Conservation (phyloP, 92 coral and sea anemone genomes). For the Epizoanthus ramosus region DNA sequence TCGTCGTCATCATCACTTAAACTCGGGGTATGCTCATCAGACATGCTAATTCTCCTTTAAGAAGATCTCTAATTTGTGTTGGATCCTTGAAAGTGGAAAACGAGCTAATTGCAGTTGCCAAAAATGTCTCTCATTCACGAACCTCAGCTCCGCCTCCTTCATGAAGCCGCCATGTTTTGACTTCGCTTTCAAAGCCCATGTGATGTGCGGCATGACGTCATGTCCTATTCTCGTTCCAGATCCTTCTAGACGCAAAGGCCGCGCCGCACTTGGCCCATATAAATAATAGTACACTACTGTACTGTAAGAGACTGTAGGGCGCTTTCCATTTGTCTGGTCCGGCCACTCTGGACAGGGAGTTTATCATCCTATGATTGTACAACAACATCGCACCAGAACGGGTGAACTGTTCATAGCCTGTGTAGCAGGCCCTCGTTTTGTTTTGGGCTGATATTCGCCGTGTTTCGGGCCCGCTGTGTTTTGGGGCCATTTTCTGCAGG, state of each 20-base stretch:
- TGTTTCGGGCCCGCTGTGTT: too few species aligned
- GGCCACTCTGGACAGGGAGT: too few species aligned
- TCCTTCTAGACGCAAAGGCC: background rate
- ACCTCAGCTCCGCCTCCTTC: conserved; percentile 70
- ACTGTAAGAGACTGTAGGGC: too few species aligned
- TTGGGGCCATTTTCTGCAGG: too few species aligned
- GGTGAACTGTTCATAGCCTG: too few species aligned
- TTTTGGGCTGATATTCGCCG: too few species aligned
- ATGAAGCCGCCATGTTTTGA: conserved; percentile 78
- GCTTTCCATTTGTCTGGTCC: too few species aligned
- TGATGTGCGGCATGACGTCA: conserved; percentile 38
- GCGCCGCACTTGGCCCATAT: too few species aligned
- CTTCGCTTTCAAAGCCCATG: conserved; percentile 51
- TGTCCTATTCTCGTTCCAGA: conserved; percentile 35
- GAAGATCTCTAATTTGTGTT: conserved; percentile 44
- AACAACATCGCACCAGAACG: too few species aligned
- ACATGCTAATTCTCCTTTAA: conserved; percentile 80
- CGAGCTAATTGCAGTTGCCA: conserved; percentile 7
- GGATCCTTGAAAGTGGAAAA: conserved; percentile 11
- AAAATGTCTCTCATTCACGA: conserved; percentile 22
- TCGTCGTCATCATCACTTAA: conserved; percentile 97
- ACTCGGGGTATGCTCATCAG: conserved; percentile 96
- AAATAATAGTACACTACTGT: too few species aligned
- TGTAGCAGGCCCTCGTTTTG: too few species aligned
- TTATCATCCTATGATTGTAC: too few species aligned